A percentile compares a stretch with the other conserved stretches of the same genome.
Conservation (phyloP, 2,888 invertebrate species). For the Agrilus cyanescens region DNA sequence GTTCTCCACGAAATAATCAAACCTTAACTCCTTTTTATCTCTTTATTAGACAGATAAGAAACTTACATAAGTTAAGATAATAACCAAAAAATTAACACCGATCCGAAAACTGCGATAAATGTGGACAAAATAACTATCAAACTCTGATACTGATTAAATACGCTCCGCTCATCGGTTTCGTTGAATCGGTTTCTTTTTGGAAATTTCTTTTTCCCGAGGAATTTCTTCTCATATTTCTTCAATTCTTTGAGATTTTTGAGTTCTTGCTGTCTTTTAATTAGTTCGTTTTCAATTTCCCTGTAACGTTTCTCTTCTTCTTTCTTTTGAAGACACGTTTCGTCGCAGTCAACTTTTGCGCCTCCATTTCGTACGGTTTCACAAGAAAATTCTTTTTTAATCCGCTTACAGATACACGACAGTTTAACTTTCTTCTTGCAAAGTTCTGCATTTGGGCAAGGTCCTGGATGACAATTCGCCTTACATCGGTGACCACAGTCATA, state of each 20-base stretch:
- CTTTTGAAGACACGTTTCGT: conserved; percentile 50
- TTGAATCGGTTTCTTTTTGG: conserved; percentile 29
- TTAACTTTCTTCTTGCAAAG: conserved; percentile 70
- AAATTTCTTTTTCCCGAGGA: conserved; percentile 51
- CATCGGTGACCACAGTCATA: conserved; percentile 79
- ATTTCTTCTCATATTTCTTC: conserved; percentile 65
- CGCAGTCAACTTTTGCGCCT: conserved; percentile 44
- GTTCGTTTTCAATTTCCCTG: conserved; percentile 43
- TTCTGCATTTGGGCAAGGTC: conserved; percentile 52
- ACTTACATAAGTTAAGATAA: too few relatives aligned
- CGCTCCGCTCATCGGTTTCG: conserved; percentile 13
- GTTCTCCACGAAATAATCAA: neutral
- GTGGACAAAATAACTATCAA: neutral
- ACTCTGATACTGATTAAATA: too few relatives aligned
- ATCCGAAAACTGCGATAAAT: too few relatives aligned
- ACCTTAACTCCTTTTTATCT: neutral
- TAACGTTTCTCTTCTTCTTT: conserved; percentile 42
- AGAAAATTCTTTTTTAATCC: conserved; percentile 58
- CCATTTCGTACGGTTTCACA: conserved; percentile 49
- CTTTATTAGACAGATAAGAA: too few relatives aligned
- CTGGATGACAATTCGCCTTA: conserved; percentile 59
- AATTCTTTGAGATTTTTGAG: conserved; percentile 59
- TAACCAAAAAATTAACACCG: too few relatives aligned
- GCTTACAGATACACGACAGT: conserved; percentile 65
- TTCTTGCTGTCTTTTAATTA: conserved; percentile 50